Percentiles rank a stretch among this genome's conserved stretches.
These are phyloP conservation scores for Leuciscus waleckii DNA, from an alignment of 2,797 vertebrate genomes.

Conservation along the genomic window DNA sequence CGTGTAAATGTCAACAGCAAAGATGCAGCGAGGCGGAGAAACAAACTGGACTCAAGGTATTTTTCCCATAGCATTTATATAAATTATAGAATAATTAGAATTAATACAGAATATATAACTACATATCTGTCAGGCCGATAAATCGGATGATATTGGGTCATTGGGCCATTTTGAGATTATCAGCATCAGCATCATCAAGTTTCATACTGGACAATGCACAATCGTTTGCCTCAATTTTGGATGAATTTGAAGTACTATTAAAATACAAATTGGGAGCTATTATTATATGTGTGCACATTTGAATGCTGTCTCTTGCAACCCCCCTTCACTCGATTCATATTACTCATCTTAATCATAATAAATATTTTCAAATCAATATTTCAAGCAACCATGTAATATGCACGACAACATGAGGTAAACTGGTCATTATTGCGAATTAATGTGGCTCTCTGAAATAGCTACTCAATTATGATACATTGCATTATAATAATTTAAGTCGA, in stretches of 20 bases:
- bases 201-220: neutral
- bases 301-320: neutral
- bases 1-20: slow-evolving; percentile 1
- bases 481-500: neutral
- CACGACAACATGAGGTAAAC: neutral
- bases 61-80: neutral
- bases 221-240: neutral
- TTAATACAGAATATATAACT: too few relatives aligned
- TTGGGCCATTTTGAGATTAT: neutral
- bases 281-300: neutral
- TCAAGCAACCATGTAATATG: neutral
- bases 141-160: neutral
- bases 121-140: neutral
- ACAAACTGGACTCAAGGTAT: neutral
- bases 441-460: neutral
- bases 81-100: too few relatives aligned
- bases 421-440: neutral
- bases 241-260: neutral
- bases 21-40: neutral
- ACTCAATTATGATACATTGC: neutral
- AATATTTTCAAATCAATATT: neutral
- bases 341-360: neutral
- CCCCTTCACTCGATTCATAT: neutral
- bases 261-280: neutral
- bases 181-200: neutral